Evolutionary conservation across 2,113 vertebrate species (phyloP), one percentile per base, ranked within the genome.

Genomic region (Lanius ludovicianus): DNA sequence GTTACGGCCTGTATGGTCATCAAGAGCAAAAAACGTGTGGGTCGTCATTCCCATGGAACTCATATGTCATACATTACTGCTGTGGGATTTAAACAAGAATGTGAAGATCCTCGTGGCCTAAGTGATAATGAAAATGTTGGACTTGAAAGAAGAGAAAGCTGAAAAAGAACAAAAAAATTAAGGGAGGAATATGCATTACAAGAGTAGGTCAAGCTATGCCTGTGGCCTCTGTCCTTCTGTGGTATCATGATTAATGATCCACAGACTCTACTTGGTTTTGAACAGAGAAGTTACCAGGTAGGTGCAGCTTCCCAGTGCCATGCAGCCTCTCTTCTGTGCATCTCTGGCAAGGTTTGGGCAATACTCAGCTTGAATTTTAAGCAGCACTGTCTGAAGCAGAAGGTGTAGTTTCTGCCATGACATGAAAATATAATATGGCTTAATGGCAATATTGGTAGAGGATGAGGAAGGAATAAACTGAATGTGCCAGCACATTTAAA

Each of bases 51-150:
- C 37, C 13, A 13, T 73, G n/a, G 35, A 69, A 42, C 25, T 70
- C 1, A 0, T 4, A 22, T 13, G 3, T 14, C 4, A 15, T 52
- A 30, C 31, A 9, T 41, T 56, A 62, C 21, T 73, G 27, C 4
- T 44, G 2, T 46, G 46, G 49, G 20, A 42, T 68, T 69, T 80
- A 64, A 80, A 47, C 1, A 3, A 56, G 31, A 53, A 49, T 31
- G 13, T 84, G 64, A 35, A 57, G 44, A 21, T 76, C 24, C 7
- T 39, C 2, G 11, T 69, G 31, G 24, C 9, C 28, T 73, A 49
- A 47, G 24, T 65, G 31, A 22, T 69, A 70, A 57, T 85, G 27
- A 57, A 67, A 63, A 31, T 50, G 8, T 37, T 37, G 31, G 15
- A 15, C 12, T 62, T 84, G 35, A 41, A 59, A 89, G 63, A 50